Percentiles rank a stretch among this genome's conserved stretches.
Conservation (phyloP, 1,140 invertebrate species). For the Palaemon carinicauda region DNA sequence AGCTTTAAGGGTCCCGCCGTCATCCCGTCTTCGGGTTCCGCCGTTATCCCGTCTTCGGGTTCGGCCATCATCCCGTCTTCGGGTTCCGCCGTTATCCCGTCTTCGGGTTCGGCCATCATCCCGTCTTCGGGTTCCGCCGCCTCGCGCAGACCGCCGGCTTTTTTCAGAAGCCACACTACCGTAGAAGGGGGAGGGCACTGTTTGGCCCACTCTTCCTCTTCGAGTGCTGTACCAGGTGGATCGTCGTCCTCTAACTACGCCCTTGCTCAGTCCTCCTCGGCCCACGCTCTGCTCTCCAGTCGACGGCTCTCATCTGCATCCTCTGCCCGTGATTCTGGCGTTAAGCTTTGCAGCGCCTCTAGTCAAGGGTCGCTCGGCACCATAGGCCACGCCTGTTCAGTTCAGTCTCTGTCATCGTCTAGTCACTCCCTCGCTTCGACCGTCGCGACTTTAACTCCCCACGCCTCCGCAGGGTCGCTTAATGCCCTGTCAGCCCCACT, state of each 20-base stretch:
- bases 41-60: background rate
- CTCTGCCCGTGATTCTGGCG: too few species aligned
- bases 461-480: background rate
- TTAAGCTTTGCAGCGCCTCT: too few species aligned
- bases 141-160: background rate
- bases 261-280: too few species aligned
- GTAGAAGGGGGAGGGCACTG: background rate
- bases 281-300: too few species aligned
- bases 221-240: too few species aligned
- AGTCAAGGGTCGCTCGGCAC: too few species aligned
- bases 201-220: background rate
- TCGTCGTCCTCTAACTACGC: too few species aligned
- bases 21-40: background rate
- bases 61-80: background rate
- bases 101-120: background rate
- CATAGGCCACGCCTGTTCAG: background rate
- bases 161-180: background rate
- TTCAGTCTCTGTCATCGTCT: background rate
- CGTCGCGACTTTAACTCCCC: background rate
- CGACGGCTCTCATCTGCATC: too few species aligned
- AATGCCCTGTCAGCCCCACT: background rate
- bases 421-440: background rate
- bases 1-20: slow-evolving; percentile 13
- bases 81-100: background rate
- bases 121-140: background rate